A percentile compares a stretch with the other conserved stretches of the same genome.
These are phyloP conservation scores for Alaudala cheleensis DNA, from an alignment of 2,113 vertebrate genomes.

Conservation along the genomic window DNA sequence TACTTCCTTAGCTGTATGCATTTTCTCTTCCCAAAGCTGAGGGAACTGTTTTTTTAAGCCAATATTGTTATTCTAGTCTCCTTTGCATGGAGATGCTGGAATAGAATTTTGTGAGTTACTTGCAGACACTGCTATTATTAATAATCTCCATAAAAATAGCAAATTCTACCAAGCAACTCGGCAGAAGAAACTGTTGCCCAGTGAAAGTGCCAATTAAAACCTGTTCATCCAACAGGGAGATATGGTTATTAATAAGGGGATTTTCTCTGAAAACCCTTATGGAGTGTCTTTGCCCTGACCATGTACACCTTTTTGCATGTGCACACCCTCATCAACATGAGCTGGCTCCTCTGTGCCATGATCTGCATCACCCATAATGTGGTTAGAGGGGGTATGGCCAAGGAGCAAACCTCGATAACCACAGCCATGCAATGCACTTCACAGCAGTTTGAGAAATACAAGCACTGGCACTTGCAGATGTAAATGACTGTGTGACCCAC, in stretches of 20 bases:
- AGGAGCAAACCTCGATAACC: background rate
- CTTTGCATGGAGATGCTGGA: background rate
- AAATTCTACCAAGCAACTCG: background rate
- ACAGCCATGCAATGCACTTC: background rate
- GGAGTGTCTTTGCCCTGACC: background rate
- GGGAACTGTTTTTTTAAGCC: background rate
- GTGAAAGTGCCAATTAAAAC: background rate
- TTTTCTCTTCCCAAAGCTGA: background rate
- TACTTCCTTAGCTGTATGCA: background rate
- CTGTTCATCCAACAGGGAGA: background rate
- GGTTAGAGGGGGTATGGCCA: background rate
- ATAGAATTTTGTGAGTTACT: background rate
- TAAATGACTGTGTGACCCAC: background rate
- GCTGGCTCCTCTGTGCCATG: background rate
- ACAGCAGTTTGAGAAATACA: background rate
- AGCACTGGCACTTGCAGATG: background rate
- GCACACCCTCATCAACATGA: background rate
- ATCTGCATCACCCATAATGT: background rate
- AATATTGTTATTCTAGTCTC: background rate
- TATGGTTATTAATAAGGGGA: background rate
- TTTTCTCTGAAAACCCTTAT: background rate
- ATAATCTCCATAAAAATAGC: background rate
- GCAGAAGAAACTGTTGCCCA: background rate
- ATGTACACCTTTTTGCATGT: accelerated
- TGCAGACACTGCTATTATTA: background rate